Base-by-base conservation (phyloP, 2,797 vertebrate genomes). In the Pampus argenteus region DNA sequence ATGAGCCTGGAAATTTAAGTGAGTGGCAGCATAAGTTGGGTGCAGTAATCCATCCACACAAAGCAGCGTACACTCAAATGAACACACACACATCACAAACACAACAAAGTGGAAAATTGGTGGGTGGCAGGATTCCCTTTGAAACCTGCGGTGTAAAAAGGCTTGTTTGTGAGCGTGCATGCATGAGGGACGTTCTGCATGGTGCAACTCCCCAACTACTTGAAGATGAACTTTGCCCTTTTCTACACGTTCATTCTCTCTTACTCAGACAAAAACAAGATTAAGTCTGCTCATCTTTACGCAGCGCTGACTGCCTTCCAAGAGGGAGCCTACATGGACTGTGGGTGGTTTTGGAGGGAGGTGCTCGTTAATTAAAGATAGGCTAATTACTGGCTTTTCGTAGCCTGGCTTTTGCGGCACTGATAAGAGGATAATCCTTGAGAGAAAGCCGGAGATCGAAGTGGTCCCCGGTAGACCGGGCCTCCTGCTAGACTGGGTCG, bases 381-480 rank as follows among this genome's bases (percentile, higher is more conserved):
- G 92, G 92, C 89, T 95, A 94, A 95, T 95, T 94, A 94, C 92
- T 91, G 88, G 86, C 70, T 86, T 88, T 93, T 91, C 93, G 93
- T 91, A 94, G 91, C 85, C 85, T 87, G 87, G 92, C 91, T 90
- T 93, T 94, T 84, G 89, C 84, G 64, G 82, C 28, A 79, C 89
- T 88, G 94, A 94, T 95, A 94, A 94, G 93, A 94, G 91, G 91
- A 93, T 94, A 94, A 95, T 95, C 93, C 93, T 91, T 83, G 87
- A 90, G 91, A 94, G 90, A 89, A 89, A 91, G 88, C 85, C 89
- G 83, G 87, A 88, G 91, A 94, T 94, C 88, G 91, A 92, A 94
- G 83, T 66, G 79, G 90, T 91, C 89, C 89, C 86, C 81, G 62
- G 84, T 82, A 90, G 88, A 90, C 88, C 67, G 40, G 86, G 83